Base-by-base conservation (phyloP, 2,888 invertebrate genomes). In the Caenorhabditis imperialis region DNA sequence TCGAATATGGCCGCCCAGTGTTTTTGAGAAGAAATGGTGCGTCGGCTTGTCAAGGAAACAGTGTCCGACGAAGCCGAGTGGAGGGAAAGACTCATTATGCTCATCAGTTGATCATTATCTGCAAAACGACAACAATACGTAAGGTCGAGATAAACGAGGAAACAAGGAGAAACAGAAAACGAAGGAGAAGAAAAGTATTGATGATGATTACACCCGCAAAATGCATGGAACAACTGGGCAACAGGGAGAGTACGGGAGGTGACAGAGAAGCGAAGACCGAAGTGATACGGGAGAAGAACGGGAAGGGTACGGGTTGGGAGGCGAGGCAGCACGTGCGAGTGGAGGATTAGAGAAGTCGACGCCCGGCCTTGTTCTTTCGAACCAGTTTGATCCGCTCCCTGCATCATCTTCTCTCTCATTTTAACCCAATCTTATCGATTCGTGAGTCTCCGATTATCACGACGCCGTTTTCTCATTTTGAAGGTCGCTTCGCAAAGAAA, bases 21-120 rank as follows among this genome's bases (percentile, higher is more conserved):
- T 25, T 70, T 69, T 5, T 23, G 20, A 6, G 27, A 37, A 7
- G 57, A 35, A 20, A 70, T 58, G 1, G 69, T 69, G 37, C 38
- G 45, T 53, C 75, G 75, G 51, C 69, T 75, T 23, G 69, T 63
- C 40, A 75, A 42, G 4, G 75, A 75, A 37, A 55, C 63, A 14
- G 75, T 75, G 42, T 75, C 75, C 35, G 69, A 69, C n/a, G 74
- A 62, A 4, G 74, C 62, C 45, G 67, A 69, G 23, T 67, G 35
- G n/a, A 67, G 37, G 22, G 75, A 75, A 20, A 75, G 35, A 35
- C 58, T 69, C 69, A 70, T 75, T 53, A 54, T 73, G 42, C 65
- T 55, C 44, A 53, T 69, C 51, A 45, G 45, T 54, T 53, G 54
- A 47, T 27, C 57, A 63, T 62, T 48, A 45, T 47, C 25, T 58